Evolutionary conservation across 2,888 invertebrate genomes (phyloP), one percentile per base, ranked within the genome.

Genomic region (Mesorhabditis belari): DNA sequence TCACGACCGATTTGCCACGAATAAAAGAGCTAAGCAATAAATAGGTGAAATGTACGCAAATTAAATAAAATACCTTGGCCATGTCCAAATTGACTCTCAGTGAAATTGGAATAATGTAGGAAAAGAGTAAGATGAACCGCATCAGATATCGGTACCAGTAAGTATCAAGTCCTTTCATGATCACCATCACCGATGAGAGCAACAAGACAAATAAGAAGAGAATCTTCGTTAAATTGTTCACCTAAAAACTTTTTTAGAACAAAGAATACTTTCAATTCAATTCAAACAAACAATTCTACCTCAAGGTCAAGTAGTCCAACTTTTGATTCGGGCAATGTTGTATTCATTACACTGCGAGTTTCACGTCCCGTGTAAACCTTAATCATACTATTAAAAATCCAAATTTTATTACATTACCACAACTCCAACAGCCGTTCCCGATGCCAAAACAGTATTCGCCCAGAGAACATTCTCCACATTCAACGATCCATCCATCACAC

Each of bases 81-180:
- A 99, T 92, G 80, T 98, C 98, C 73, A 98, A 85, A 84, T 99
- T 99, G 0, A 99, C 96, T 67, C 98, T 86, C 79, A 98, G 87
- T 88, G 90, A 91, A 75, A 98, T 93, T 19, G 98, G 98, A 80
- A 98, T 95, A 77, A 98, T 98, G 84, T 98, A 99, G 0, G 98
- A 98, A 85, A 98, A 98, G 21, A 98, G 87, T 51, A 98, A 86
- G 58, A 98, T 88, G 81, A 98, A 98, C 79, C 98, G 86, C 85
- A 96, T 93, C 86, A 95, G 87, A 83, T 98, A 96, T 76, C 90
- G 83, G 82, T 71, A 73, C 79, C 79, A 79, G 23, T 73, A 66
- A 9, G 64, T 58, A 60, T 79, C 79, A 12, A 79, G 53, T 3
- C 77, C 77, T 82, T 98, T 98, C 60, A 99, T 85, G 66, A 89